These are phyloP conservation scores for Sebastes alutus DNA, from an alignment of 2,797 vertebrate genomes.

Conservation along the genomic window DNA sequence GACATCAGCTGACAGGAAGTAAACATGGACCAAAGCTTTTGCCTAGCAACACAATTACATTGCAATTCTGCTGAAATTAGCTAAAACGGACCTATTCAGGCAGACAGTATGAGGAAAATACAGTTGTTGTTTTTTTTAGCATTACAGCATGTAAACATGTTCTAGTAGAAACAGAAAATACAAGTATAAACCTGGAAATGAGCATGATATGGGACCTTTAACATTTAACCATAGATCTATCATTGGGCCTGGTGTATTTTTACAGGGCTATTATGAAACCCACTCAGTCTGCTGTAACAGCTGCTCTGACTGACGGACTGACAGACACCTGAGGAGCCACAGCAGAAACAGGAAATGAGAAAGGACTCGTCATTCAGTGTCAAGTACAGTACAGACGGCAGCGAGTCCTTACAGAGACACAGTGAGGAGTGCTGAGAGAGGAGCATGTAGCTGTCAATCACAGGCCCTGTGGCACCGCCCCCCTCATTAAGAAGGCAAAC, in stretches of 20 bases:
- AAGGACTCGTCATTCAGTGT: background rate
- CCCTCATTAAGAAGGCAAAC: conserved; percentile 98
- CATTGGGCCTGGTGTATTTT: background rate
- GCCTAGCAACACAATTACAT: no score
- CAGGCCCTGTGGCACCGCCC: conserved; percentile 84
- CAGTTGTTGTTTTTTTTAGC: no score
- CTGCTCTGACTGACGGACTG: background rate
- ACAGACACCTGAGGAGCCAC: conserved; percentile 12
- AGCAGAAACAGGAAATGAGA: conserved; percentile 34
- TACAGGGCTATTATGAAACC: background rate
- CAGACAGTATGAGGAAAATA: no score
- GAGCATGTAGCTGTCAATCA: conserved; percentile 91
- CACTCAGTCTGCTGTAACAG: background rate
- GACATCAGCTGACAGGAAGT: no score
- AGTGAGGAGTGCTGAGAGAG: conserved; percentile 18
- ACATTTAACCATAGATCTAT: background rate
- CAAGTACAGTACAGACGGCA: conserved; percentile 41
- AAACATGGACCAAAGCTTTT: no score
- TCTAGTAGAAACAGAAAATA: no score
- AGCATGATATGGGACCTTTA: no score
- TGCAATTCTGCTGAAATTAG: no score
- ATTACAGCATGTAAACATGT: no score
- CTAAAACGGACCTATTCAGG: no score
- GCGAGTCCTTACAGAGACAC: conserved; percentile 3
- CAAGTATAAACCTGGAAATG: fast-evolving